phyloP scores from a whole-genome alignment of 2,113 vertebrate genomes.

The Ariopsis seemanni region DNA sequence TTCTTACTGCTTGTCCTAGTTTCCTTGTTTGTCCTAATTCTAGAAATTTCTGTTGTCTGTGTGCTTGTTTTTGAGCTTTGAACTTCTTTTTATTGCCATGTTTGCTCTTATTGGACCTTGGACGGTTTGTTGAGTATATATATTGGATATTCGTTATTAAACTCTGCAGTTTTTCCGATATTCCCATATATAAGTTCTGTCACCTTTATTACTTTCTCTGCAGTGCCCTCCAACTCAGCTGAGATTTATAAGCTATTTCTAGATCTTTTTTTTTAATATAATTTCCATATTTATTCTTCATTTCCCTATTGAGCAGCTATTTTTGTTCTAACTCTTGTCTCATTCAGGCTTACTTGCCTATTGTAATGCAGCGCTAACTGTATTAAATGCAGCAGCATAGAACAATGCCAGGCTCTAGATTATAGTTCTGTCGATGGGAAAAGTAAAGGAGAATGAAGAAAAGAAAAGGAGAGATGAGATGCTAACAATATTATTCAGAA shows the following conservation, averaged over 20 bases:
- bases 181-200: neutral
- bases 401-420: constrained; percentile 7
- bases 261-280: neutral
- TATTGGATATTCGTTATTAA: constrained; percentile 2
- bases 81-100: constrained; percentile 17
- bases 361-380: constrained; percentile 11
- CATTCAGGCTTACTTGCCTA: constrained; percentile 2
- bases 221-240: neutral
- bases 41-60: neutral
- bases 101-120: constrained; percentile 16
- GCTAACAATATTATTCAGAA: constrained; percentile 15
- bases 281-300: constrained; percentile 14
- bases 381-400: neutral
- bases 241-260: constrained; percentile 15
- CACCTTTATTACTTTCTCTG: constrained; percentile 14
- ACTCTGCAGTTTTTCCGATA: neutral
- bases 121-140: constrained; percentile 13
- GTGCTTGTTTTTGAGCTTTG: neutral
- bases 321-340: neutral
- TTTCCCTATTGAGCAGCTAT: neutral
- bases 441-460: neutral
- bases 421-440: neutral
- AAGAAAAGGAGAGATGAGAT: neutral
- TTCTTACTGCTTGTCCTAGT: neutral
- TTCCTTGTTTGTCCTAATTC: constrained; percentile 11